phyloP scores from a whole-genome alignment of 2,888 invertebrate species.

The Apotomis capreana region DNA sequence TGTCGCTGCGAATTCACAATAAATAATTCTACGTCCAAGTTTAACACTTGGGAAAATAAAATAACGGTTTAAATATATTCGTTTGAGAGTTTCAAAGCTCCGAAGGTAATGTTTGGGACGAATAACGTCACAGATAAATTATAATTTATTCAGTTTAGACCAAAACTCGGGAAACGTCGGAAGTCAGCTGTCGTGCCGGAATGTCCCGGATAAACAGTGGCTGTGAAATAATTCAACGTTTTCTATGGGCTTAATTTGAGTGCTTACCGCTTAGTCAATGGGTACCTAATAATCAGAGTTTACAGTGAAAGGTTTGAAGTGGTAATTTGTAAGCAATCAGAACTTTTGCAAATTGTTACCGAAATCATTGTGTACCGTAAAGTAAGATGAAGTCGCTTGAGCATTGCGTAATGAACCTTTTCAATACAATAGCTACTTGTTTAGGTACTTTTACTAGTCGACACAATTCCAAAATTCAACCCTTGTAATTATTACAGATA shows the following conservation, averaged over 20 bases:
- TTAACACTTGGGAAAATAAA: not conserved
- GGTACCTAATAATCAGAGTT: slow-evolving; percentile 10
- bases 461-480: not conserved
- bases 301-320: not conserved
- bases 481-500: too few relatives aligned
- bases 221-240: slow-evolving; percentile 29
- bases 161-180: slow-evolving; percentile 31
- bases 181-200: slow-evolving; percentile 30
- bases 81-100: slow-evolving; percentile 2
- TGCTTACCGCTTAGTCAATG: slow-evolving; percentile 18
- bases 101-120: slow-evolving; percentile 9
- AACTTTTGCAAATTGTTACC: not conserved
- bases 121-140: slow-evolving; percentile 29
- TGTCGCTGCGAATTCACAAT: not conserved
- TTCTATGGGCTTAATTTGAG: slow-evolving; percentile 31
- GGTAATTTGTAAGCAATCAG: slow-evolving; percentile 8
- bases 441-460: not conserved
- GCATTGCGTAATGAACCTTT: not conserved
- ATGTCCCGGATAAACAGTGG: slow-evolving; percentile 35
- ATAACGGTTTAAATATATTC: not conserved
- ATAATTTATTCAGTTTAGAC: slow-evolving; percentile 35
- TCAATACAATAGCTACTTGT: not conserved
- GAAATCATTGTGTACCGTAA: not conserved
- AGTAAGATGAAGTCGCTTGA: not conserved
- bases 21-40: not conserved